Percentiles rank a stretch among this genome's conserved stretches.
Evolutionary conservation across 2,888 invertebrate species (phyloP).

Genomic region (Monoplex corrugatus): DNA sequence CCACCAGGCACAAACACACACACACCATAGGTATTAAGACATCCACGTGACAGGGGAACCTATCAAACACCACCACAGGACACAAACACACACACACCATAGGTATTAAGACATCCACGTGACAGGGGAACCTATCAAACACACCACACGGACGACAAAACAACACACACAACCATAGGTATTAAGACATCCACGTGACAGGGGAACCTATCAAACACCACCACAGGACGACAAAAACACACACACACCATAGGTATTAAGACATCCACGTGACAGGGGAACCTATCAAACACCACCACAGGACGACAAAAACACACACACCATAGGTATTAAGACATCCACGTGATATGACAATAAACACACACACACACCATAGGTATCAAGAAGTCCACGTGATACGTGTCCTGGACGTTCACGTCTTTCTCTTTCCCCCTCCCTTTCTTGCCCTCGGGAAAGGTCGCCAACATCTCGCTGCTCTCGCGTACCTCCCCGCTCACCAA

Average conservation of each 20-base stretch:
- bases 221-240: too few species aligned
- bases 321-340: constrained; percentile 66
- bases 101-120: not conserved
- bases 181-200: too few species aligned
- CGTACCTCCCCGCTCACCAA: constrained; percentile 89
- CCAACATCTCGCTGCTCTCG: constrained; percentile 82
- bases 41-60: too few species aligned
- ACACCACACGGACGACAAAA: not conserved
- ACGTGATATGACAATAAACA: constrained; percentile 66
- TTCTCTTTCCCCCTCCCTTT: constrained; percentile 65
- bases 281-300: too few species aligned
- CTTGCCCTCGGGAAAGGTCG: constrained; percentile 64
- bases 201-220: too few species aligned
- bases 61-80: too few species aligned
- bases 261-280: too few species aligned
- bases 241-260: too few species aligned
- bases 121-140: too few species aligned
- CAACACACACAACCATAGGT: not conserved
- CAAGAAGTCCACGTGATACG: constrained; percentile 70
- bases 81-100: not conserved
- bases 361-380: constrained; percentile 63
- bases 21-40: not conserved
- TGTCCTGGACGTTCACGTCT: constrained; percentile 52
- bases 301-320: not conserved
- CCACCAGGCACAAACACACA: not conserved